These are phyloP conservation scores for Mustela lutreola DNA, from an alignment of 2,113 vertebrate genomes.

Conservation along the genomic window DNA sequence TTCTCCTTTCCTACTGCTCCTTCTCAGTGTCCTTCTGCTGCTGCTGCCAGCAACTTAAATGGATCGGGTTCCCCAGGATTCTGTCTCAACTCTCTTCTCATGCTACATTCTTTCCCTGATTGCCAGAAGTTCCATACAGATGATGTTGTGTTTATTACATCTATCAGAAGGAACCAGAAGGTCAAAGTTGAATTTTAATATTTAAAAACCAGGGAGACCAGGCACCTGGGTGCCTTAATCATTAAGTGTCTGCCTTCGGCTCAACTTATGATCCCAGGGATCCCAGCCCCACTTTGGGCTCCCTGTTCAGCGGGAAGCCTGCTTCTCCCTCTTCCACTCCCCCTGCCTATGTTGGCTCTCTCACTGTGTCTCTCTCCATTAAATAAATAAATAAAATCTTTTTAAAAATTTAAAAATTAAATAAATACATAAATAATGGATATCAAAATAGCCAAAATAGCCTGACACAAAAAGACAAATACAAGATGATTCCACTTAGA, in stretches of 20 bases:
- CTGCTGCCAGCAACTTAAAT: not conserved
- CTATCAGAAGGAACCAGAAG: not conserved
- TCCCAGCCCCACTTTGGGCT: too few relatives aligned
- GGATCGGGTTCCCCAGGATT: not conserved
- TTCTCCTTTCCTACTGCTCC: not conserved
- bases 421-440: too few relatives aligned
- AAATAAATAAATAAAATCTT: too few relatives aligned
- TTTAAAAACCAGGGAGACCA: not conserved
- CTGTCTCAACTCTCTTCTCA: not conserved
- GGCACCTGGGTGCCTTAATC: too few relatives aligned
- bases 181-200: slow-evolving; percentile 29
- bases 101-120: not conserved
- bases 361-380: too few relatives aligned
- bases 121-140: not conserved
- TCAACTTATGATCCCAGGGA: too few relatives aligned
- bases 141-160: not conserved
- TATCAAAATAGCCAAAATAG: not conserved
- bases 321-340: too few relatives aligned
- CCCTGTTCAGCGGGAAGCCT: too few relatives aligned
- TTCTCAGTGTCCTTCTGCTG: not conserved
- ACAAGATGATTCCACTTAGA: not conserved
- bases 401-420: too few relatives aligned
- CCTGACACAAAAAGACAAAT: not conserved
- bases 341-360: too few relatives aligned
- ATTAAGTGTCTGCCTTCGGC: too few relatives aligned